These are phyloP conservation scores for Chrysogorgia sp. DNA, from an alignment of 92 coral and sea anemone species.

Conservation along the genomic window DNA sequence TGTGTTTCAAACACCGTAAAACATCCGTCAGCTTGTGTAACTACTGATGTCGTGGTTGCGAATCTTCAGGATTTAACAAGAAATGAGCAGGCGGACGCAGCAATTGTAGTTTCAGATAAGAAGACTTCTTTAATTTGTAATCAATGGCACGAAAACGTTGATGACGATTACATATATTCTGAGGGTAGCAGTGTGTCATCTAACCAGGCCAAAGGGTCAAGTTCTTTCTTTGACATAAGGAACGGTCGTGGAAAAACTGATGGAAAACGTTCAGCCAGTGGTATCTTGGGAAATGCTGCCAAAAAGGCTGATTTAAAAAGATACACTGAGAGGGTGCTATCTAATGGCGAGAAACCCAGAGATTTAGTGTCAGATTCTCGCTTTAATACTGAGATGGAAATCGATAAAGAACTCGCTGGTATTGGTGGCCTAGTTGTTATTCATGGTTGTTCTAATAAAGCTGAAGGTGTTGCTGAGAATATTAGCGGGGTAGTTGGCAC, in stretches of 20 bases:
- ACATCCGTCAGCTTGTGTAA: neutral
- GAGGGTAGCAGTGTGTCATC: neutral
- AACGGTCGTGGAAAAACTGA: neutral
- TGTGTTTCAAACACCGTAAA: neutral
- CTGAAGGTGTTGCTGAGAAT: neutral
- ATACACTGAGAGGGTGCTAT: no score
- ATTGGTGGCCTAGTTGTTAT: neutral
- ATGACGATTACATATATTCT: neutral
- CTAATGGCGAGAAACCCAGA: no score
- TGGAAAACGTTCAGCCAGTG: neutral
- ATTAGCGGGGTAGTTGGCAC: no score
- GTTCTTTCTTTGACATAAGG: neutral
- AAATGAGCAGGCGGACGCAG: no score
- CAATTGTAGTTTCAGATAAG: no score
- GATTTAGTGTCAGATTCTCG: neutral
- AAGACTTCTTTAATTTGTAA: no score
- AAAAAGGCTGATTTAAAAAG: no score
- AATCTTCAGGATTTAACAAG: neutral
- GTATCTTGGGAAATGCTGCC: neutral
- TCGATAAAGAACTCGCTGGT: neutral
- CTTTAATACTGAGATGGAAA: neutral
- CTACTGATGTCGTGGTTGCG: neutral
- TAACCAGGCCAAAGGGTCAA: neutral
- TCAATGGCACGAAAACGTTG: no score
- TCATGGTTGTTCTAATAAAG: neutral